Conservation (phyloP, 2,888 invertebrate species). For the Pandemis corylana region DNA sequence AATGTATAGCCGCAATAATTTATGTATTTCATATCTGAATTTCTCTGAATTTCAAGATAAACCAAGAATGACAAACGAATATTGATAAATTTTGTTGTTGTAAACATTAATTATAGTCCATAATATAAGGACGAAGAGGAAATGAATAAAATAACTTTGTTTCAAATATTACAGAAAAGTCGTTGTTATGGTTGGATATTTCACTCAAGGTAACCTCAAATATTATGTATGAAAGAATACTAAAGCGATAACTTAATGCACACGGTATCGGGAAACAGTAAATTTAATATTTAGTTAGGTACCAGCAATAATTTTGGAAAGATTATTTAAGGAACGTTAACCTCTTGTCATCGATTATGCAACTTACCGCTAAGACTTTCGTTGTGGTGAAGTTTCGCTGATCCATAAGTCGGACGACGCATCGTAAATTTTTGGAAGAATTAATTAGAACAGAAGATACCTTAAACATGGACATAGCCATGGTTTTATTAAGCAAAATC, state of each 20-base stretch:
- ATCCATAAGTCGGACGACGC: constrained; percentile 63
- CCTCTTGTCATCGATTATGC: constrained; percentile 64
- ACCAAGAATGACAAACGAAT: no score
- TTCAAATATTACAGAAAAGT: neutral
- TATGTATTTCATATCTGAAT: no score
- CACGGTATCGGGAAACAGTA: neutral
- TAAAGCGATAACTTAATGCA: neutral
- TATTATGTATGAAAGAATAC: neutral
- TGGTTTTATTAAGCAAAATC: constrained; percentile 50
- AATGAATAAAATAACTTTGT: neutral
- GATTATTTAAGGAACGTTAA: neutral
- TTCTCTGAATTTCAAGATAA: no score
- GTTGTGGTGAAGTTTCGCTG: constrained; percentile 71
- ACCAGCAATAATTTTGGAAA: neutral
- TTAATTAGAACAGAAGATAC: constrained; percentile 62
- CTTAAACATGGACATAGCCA: constrained; percentile 75
- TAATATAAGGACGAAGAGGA: neutral
- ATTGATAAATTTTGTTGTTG: neutral
- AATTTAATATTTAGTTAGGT: neutral
- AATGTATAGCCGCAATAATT: no score
- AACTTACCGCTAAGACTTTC: constrained; percentile 77
- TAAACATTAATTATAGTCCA: neutral
- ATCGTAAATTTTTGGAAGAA: constrained; percentile 67
- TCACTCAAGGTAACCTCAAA: constrained; percentile 3
- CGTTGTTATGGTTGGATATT: neutral